phyloP scores from a whole-genome alignment of 2,888 invertebrate species.

The Drosophila nr. perissopoda region DNA sequence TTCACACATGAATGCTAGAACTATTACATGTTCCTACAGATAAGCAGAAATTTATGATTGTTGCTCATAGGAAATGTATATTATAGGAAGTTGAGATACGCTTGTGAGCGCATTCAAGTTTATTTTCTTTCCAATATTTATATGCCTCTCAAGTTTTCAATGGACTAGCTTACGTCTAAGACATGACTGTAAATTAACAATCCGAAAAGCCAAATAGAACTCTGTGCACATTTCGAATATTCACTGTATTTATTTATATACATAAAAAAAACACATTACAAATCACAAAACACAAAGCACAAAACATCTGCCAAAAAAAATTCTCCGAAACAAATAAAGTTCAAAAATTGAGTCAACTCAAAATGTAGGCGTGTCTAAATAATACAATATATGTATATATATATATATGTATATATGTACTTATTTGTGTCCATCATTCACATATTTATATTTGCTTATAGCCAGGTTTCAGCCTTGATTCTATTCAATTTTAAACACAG shows the following conservation, averaged over 20 bases:
- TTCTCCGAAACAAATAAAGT: constrained; percentile 21
- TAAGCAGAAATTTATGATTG: constrained; percentile 15
- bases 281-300: constrained; percentile 23
- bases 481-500: constrained; percentile 1
- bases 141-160: background rate
- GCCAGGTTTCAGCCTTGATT: background rate
- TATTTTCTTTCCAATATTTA: background rate
- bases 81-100: background rate
- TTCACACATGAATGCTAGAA: constrained; percentile 4
- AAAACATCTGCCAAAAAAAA: constrained; percentile 43
- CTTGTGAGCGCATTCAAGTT: background rate
- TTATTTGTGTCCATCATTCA: background rate
- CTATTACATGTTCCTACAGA: background rate
- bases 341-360: constrained; percentile 17
- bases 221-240: background rate
- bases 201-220: background rate
- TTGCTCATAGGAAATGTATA: background rate
- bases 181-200: background rate
- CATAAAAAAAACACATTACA: constrained; percentile 31
- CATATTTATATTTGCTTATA: background rate
- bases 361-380: background rate
- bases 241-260: constrained; percentile 14
- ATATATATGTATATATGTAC: background rate
- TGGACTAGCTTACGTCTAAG: background rate
- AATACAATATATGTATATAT: background rate